Percentiles rank a stretch among this genome's conserved stretches.
These are phyloP conservation scores for Chrysocyon brachyurus DNA, from an alignment of 2,797 vertebrate genomes.

Conservation along the genomic window DNA sequence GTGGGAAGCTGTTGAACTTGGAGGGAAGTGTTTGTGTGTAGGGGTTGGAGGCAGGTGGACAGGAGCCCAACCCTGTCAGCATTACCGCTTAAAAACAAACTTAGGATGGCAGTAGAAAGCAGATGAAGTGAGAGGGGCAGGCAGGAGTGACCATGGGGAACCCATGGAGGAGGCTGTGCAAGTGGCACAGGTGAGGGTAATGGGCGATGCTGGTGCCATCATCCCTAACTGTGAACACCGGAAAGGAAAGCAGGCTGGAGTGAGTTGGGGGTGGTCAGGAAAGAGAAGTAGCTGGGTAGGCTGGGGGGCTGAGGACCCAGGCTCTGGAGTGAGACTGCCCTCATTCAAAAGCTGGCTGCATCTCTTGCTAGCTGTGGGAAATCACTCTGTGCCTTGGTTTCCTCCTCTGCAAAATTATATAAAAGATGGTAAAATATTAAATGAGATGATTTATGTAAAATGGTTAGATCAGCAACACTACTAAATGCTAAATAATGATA, in stretches of 20 bases:
- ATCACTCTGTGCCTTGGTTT: not conserved
- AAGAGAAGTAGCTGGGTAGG: not conserved
- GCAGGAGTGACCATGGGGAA: not conserved
- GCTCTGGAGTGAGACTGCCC: not conserved
- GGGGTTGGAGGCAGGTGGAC: no score
- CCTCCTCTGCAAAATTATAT: not conserved
- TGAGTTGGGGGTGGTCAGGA: not conserved
- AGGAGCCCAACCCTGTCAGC: not conserved
- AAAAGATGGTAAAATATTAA: not conserved
- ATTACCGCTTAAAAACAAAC: not conserved
- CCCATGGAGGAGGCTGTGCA: not conserved
- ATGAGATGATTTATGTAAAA: not conserved
- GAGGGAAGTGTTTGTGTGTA: not conserved
- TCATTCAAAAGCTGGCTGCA: not conserved
- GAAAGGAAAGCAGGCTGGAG: not conserved
- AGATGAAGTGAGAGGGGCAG: not conserved
- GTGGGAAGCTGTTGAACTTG: not conserved
- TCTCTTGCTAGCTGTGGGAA: not conserved
- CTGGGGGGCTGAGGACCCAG: not conserved
- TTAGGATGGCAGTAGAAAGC: not conserved
- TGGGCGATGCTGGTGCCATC: not conserved
- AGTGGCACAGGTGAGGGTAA: not conserved
- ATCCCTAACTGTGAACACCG: not conserved
- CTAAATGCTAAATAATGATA: not conserved
- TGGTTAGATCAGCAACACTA: not conserved